Percentiles rank a stretch among this genome's conserved stretches.
Conservation (phyloP, 2,797 vertebrate genomes). For the Anabacerthia variegaticeps region DNA sequence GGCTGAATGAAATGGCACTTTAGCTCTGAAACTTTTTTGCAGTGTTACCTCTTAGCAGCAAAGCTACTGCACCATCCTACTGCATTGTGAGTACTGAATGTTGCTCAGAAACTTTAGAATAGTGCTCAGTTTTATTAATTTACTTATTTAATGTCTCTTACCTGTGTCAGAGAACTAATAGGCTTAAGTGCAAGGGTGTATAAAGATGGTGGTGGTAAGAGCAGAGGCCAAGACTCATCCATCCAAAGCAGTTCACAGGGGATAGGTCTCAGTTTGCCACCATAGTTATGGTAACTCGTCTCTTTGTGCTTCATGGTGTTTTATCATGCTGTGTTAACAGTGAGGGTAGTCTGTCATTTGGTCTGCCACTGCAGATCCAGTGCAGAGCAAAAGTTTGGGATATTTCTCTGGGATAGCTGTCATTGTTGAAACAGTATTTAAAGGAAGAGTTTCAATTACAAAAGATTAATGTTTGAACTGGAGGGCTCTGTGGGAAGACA, state of each 20-base stretch:
- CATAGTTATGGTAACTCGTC: not conserved
- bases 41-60: not conserved
- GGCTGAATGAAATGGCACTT: not conserved
- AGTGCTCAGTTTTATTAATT: not conserved
- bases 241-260: not conserved
- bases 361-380: not conserved
- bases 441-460: not conserved
- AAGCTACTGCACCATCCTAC: not conserved
- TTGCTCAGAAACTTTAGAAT: not conserved
- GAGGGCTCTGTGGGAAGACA: not conserved
- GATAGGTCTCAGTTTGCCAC: not conserved
- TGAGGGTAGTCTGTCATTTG: not conserved
- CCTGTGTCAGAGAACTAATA: not conserved
- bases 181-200: not conserved
- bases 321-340: not conserved
- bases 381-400: not conserved
- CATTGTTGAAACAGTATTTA: not conserved
- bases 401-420: not conserved
- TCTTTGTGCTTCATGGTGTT: not conserved
- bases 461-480: not conserved
- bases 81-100: not conserved
- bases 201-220: not conserved
- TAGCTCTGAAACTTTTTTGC: not conserved
- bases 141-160: not conserved
- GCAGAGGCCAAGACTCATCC: not conserved